Conservation (phyloP, 1,140 invertebrate species). For the Mamestra configurata region DNA sequence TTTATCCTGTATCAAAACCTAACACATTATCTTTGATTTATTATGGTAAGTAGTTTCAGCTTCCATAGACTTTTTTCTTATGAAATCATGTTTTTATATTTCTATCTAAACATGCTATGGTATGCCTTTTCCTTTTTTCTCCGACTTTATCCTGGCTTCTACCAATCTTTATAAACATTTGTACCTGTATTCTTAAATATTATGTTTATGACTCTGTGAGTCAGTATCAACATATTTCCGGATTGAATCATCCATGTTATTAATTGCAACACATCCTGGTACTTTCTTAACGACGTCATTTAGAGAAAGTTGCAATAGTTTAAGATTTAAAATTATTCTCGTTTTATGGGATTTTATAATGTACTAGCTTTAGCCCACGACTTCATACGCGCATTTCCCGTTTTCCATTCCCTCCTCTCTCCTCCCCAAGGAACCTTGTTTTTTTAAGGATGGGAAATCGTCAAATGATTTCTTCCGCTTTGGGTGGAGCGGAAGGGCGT, state of each 20-base stretch:
- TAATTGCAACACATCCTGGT: constrained; percentile 8
- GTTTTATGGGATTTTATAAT: background rate
- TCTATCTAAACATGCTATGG: background rate
- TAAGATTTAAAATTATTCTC: background rate
- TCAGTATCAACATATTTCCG: background rate
- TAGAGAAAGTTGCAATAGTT: background rate
- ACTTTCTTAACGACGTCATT: background rate
- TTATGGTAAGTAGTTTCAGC: too few species aligned
- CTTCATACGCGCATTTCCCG: too few species aligned
- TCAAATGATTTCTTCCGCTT: too few species aligned
- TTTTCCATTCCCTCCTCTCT: too few species aligned
- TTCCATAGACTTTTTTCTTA: background rate
- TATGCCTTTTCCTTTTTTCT: background rate
- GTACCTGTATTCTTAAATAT: background rate
- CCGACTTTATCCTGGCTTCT: background rate
- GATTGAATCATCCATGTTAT: constrained; percentile 4
- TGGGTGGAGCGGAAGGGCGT: too few species aligned
- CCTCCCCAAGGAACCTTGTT: too few species aligned
- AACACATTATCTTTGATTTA: too few species aligned
- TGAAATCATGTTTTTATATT: background rate
- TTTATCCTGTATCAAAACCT: too few species aligned
- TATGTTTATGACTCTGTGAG: background rate
- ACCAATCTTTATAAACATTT: background rate
- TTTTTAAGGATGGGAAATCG: too few species aligned
- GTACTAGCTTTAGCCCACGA: too few species aligned